Evolutionary conservation across 2,113 vertebrate species (phyloP).

Genomic region (Solea solea): DNA sequence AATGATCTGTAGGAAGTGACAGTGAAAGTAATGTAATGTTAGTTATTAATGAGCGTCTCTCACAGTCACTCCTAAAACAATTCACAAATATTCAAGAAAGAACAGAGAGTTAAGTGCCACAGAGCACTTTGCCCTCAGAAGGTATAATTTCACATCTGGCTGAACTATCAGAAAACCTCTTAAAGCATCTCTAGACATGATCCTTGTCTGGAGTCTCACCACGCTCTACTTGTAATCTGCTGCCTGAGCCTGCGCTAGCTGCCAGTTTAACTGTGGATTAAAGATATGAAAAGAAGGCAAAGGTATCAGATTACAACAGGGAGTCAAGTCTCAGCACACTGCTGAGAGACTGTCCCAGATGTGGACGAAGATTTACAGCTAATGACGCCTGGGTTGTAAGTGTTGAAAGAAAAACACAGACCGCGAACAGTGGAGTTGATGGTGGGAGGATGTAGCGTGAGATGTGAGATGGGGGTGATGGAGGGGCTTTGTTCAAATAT

Average conservation of each 20-base stretch:
- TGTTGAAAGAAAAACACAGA: conserved; percentile 17
- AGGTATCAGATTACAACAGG: conserved; percentile 53
- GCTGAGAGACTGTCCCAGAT: conserved; percentile 46
- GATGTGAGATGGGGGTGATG: not conserved
- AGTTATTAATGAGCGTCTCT: too few species aligned
- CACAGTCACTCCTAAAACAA: too few species aligned
- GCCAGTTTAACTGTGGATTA: conserved; percentile 32
- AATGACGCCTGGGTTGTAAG: conserved; percentile 10
- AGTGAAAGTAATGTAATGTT: too few species aligned
- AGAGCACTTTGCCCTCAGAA: conserved; percentile 7
- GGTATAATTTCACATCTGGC: conserved; percentile 56
- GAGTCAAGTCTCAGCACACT: conserved; percentile 52
- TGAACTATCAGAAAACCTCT: conserved; percentile 35
- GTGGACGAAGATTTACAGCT: conserved; percentile 52
- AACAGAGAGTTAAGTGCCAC: not conserved
- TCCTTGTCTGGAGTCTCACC: conserved; percentile 48
- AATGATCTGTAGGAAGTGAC: too few species aligned
- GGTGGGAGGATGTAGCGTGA: not conserved
- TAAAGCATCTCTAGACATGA: conserved; percentile 41
- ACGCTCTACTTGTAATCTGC: conserved; percentile 47
- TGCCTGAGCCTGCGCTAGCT: conserved; percentile 5
- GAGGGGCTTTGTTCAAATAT: conserved; percentile 27
- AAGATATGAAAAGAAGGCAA: conserved; percentile 41
- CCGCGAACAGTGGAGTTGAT: not conserved
- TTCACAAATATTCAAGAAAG: not conserved